A percentile compares a stretch with the other conserved stretches of the same genome.
phyloP scores from a whole-genome alignment of 2,113 vertebrate species.

The Atractosteus spatula region DNA sequence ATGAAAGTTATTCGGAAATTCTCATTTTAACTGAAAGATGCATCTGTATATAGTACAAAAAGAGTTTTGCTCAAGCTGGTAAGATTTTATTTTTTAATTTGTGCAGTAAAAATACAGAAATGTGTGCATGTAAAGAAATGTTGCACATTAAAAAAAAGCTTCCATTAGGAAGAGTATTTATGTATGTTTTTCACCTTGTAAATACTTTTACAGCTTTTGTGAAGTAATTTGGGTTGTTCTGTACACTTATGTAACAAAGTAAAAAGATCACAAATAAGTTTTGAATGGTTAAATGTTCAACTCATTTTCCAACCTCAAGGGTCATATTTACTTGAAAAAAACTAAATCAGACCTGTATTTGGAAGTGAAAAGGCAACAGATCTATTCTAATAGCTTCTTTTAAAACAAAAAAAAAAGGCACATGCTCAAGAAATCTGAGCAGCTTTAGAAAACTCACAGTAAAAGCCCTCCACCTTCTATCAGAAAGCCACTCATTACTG shows the following conservation, averaged over 20 bases:
- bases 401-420: too few relatives aligned
- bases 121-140: conserved; percentile 74
- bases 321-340: conserved; percentile 25
- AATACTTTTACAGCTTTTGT: conserved; percentile 87
- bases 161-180: conserved; percentile 63
- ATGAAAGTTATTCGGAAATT: conserved; percentile 49
- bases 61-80: conserved; percentile 42
- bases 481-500: too few relatives aligned
- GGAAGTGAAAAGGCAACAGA: too few relatives aligned
- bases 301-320: conserved; percentile 54
- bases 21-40: conserved; percentile 65
- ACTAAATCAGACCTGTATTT: background rate
- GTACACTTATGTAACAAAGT: conserved; percentile 64
- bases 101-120: conserved; percentile 59
- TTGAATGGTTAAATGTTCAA: conserved; percentile 53
- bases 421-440: too few relatives aligned
- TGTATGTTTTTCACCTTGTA: conserved; percentile 82
- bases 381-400: too few relatives aligned
- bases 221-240: conserved; percentile 74
- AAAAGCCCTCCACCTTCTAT: too few relatives aligned
- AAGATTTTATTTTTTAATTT: conserved; percentile 59
- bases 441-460: too few relatives aligned
- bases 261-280: conserved; percentile 25
- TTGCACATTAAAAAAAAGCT: conserved; percentile 82
- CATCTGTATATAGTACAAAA: conserved; percentile 61